Percentiles rank a stretch among this genome's conserved stretches.
Evolutionary conservation across 2,797 vertebrate genomes (phyloP).

Genomic region (Alosa sapidissima): DNA sequence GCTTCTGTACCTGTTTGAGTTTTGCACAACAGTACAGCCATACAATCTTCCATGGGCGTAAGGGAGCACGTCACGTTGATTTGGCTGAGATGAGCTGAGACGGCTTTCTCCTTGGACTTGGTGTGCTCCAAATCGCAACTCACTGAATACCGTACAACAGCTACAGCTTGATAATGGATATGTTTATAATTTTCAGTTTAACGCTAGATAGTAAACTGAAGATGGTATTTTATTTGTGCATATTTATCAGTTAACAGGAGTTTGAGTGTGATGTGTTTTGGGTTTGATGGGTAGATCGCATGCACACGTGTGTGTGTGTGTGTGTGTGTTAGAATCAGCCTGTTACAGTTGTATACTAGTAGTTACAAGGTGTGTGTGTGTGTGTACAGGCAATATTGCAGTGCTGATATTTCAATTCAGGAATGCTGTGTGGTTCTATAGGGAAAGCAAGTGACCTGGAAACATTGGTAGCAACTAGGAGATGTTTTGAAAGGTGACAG

Average conservation of each 20-base stretch:
- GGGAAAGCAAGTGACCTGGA: too few species aligned
- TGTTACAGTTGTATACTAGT: not conserved
- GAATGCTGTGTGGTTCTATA: not conserved
- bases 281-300: not conserved
- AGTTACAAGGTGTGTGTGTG: conserved; percentile 15
- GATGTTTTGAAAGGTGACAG: not conserved
- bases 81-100: not conserved
- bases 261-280: not conserved
- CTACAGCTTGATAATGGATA: not conserved
- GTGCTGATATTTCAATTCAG: not conserved
- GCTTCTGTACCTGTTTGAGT: not conserved
- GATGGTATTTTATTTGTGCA: not conserved
- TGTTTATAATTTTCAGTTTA: not conserved
- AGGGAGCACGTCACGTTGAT: not conserved
- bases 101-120: not conserved
- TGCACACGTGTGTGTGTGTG: not conserved
- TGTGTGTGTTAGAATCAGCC: too few species aligned
- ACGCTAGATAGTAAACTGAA: not conserved
- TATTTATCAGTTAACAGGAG: not conserved
- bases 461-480: not conserved
- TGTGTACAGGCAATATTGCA: not conserved
- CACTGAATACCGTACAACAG: not conserved
- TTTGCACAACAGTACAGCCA: not conserved
- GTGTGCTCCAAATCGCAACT: not conserved
- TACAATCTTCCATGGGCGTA: not conserved